Conservation (phyloP, 2,888 invertebrate species). For the Oscheius onirici region DNA sequence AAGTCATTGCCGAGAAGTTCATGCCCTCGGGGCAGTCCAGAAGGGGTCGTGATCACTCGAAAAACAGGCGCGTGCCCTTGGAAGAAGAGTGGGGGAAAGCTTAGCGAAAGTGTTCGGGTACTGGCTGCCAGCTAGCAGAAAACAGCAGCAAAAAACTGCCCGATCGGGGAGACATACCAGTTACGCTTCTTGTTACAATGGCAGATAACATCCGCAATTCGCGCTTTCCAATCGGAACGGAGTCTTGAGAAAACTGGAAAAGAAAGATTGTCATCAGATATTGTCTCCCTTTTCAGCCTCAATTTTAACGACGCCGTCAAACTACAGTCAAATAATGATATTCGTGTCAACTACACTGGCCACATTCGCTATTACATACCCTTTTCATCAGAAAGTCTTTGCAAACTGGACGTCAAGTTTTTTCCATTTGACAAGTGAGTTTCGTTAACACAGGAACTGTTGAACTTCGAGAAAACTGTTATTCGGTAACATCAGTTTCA, state of each 20-base stretch:
- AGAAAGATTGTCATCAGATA: neutral
- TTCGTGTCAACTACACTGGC: conserved; percentile 70
- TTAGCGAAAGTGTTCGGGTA: conserved; percentile 27
- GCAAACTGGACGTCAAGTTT: conserved; percentile 70
- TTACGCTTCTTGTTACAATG: conserved; percentile 24
- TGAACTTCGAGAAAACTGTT: no score
- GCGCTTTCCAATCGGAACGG: neutral
- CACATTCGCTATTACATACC: conserved; percentile 69
- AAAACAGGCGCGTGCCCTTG: conserved; percentile 11
- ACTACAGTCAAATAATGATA: conserved; percentile 69
- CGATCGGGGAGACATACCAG: conserved; percentile 14
- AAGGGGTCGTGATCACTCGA: neutral
- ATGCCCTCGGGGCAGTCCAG: no score
- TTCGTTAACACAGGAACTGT: no score
- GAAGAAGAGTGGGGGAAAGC: conserved; percentile 17
- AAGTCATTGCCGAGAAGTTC: conserved; percentile 1
- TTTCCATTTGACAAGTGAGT: conserved; percentile 71
- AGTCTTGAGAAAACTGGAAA: neutral
- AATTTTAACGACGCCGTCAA: conserved; percentile 69
- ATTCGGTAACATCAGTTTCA: no score
- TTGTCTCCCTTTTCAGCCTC: conserved; percentile 48
- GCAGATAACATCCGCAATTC: conserved; percentile 17
- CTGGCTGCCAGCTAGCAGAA: conserved; percentile 4
- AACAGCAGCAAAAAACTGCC: conserved; percentile 1
- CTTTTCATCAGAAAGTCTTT: conserved; percentile 67